Evolutionary conservation across 2,888 invertebrate species (phyloP).

Genomic region (Mantis religiosa): DNA sequence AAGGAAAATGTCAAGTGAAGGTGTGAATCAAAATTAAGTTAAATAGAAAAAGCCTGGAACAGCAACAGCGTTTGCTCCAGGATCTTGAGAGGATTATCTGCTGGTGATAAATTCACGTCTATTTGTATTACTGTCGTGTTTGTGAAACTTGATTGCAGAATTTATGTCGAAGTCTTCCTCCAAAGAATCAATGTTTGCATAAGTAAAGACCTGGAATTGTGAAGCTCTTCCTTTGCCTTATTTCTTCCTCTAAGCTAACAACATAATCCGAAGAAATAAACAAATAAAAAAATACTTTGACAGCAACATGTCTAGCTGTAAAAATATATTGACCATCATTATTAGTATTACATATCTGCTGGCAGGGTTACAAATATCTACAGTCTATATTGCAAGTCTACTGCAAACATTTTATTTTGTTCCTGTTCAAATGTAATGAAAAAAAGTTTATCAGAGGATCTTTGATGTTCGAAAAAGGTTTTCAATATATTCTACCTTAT

Average conservation of each 20-base stretch:
- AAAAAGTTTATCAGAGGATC: too few relatives aligned
- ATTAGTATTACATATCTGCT: too few relatives aligned
- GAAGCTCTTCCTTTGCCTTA: background rate
- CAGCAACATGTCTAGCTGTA: background rate
- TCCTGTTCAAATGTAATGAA: too few relatives aligned
- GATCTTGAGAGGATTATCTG: background rate
- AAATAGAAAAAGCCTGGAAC: background rate
- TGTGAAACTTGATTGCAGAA: background rate
- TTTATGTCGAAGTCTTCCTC: background rate
- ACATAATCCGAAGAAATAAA: background rate
- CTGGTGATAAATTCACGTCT: background rate
- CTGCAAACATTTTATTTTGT: too few relatives aligned
- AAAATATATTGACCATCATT: too few relatives aligned
- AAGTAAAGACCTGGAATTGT: background rate
- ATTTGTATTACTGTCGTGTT: background rate
- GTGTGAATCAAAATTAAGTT: constrained; percentile 6
- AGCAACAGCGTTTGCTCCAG: background rate
- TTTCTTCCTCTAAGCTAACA: background rate
- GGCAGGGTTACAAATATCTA: too few relatives aligned
- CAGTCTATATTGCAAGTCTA: too few relatives aligned
- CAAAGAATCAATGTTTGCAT: background rate
- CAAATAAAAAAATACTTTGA: background rate
- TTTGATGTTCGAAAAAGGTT: too few relatives aligned
- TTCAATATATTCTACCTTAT: too few relatives aligned
- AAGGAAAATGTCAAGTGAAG: background rate